Percentiles rank a stretch among this genome's conserved stretches.
These are phyloP conservation scores for Saccostrea glomerata DNA, from an alignment of 1,140 invertebrate species.

Conservation along the genomic window DNA sequence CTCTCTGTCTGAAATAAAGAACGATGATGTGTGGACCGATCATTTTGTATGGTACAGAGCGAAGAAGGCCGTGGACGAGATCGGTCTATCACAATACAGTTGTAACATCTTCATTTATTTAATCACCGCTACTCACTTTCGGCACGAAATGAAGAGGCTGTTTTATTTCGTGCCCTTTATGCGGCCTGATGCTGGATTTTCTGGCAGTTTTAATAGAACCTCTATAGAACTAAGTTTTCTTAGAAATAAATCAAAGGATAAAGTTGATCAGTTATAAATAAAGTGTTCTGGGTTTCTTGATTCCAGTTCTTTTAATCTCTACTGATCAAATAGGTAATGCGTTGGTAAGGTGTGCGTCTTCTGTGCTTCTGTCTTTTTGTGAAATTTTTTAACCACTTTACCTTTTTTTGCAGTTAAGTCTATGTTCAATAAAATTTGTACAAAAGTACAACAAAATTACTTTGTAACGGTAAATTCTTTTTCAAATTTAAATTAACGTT, in stretches of 20 bases:
- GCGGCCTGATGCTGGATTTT: background rate
- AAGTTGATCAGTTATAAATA: background rate
- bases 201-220: background rate
- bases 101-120: slow-evolving; percentile 59
- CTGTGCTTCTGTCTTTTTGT: no score
- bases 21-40: slow-evolving; percentile 44
- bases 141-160: slow-evolving; percentile 44
- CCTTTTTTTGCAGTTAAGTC: no score
- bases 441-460: no score
- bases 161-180: slow-evolving; percentile 28
- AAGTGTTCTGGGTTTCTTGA: no score
- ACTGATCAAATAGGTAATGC: no score
- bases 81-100: slow-evolving; percentile 54
- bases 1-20: slow-evolving; percentile 26
- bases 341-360: no score
- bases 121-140: slow-evolving; percentile 48
- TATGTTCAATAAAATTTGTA: no score
- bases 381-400: no score
- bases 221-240: slow-evolving; percentile 9
- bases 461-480: no score
- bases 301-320: no score
- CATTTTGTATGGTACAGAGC: slow-evolving; percentile 45
- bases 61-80: slow-evolving; percentile 53
- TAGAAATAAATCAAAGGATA: slow-evolving; percentile 3
- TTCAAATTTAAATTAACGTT: no score